Conservation (phyloP, 2,113 vertebrate species). For the Neotoma lepida region DNA sequence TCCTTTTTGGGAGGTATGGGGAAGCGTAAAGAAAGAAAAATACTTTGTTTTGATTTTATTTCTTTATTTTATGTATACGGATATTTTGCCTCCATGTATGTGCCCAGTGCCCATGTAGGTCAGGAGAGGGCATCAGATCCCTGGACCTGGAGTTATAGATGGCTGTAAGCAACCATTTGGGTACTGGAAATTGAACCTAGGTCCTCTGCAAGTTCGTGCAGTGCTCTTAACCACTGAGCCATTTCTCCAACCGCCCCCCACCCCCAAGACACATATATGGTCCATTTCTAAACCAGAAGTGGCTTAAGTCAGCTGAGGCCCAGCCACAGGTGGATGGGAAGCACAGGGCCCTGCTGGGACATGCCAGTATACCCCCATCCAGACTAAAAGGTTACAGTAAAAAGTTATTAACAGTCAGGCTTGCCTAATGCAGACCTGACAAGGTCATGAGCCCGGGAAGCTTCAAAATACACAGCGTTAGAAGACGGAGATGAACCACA, state of each 20-base stretch:
- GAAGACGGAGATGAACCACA: not conserved
- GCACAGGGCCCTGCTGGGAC: not conserved
- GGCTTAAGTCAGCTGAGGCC: not conserved
- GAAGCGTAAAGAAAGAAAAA: not conserved
- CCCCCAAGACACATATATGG: not conserved
- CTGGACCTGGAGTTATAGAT: not conserved
- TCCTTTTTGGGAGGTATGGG: not conserved
- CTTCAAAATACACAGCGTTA: not conserved
- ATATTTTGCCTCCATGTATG: not conserved
- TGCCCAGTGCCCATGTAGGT: not conserved
- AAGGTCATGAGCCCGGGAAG: not conserved
- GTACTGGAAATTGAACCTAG: not conserved
- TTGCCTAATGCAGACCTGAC: not conserved
- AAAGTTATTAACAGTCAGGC: not conserved
- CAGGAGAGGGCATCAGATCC: not conserved
- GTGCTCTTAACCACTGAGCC: not conserved
- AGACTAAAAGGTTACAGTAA: not conserved
- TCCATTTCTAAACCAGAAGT: not conserved
- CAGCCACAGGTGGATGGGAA: not conserved
- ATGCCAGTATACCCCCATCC: not conserved
- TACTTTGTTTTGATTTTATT: not conserved
- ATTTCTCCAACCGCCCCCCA: not conserved
- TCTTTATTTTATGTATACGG: not conserved
- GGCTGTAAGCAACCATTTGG: not conserved
- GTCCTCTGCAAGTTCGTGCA: too few relatives aligned